These are phyloP conservation scores for Plotosus lineatus DNA, from an alignment of 2,113 vertebrate species.

Conservation along the genomic window DNA sequence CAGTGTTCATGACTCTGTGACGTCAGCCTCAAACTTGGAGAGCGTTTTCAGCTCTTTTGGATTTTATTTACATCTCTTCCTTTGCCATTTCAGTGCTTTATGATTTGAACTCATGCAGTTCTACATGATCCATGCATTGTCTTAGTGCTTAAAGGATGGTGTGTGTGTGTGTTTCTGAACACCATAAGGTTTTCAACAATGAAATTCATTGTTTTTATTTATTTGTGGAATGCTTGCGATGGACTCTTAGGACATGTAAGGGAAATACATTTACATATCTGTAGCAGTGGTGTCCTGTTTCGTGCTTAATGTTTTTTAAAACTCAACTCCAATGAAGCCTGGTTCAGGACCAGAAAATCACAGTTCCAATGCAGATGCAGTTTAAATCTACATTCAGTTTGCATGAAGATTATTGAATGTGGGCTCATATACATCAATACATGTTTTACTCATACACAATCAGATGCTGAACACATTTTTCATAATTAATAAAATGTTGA, in stretches of 20 bases:
- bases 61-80: slow-evolving; percentile 42
- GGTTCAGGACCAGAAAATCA: not conserved
- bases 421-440: slow-evolving; percentile 39
- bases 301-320: slow-evolving; percentile 51
- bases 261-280: slow-evolving; percentile 21
- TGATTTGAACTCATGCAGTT: slow-evolving; percentile 13
- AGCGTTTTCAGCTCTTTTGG: slow-evolving; percentile 53
- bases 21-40: slow-evolving; percentile 15
- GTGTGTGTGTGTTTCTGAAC: slow-evolving; percentile 33
- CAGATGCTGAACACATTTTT: slow-evolving; percentile 12
- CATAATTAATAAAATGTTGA: slow-evolving; percentile 45
- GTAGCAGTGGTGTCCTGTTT: slow-evolving; percentile 46
- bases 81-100: slow-evolving; percentile 2
- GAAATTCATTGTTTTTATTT: not conserved
- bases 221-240: not conserved
- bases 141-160: not conserved
- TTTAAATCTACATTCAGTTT: slow-evolving; percentile 45
- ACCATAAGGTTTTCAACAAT: slow-evolving; percentile 29
- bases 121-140: not conserved
- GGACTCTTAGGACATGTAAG: not conserved
- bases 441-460: not conserved
- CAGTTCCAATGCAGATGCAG: slow-evolving; percentile 15
- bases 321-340: slow-evolving; percentile 52
- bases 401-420: slow-evolving; percentile 31
- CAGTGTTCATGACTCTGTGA: not conserved